These are phyloP conservation scores for Sciurus carolinensis DNA, from an alignment of 2,797 vertebrate genomes.

Conservation along the genomic window DNA sequence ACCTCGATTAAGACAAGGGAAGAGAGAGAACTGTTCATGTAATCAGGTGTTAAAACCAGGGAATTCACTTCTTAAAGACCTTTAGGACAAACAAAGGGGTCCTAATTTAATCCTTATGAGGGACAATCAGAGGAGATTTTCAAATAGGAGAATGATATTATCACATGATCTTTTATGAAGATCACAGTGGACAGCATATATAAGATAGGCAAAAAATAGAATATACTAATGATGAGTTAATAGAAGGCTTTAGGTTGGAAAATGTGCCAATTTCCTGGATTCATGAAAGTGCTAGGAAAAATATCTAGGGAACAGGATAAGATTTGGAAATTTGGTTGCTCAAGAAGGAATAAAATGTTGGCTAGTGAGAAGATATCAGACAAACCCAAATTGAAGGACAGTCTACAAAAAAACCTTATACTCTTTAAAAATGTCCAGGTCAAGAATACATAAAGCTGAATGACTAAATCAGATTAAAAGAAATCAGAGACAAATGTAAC, in stretches of 20 bases:
- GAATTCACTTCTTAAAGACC: neutral
- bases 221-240: too few relatives aligned
- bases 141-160: too few relatives aligned
- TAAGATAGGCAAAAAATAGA: too few relatives aligned
- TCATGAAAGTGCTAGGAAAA: too few relatives aligned
- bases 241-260: too few relatives aligned
- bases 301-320: neutral
- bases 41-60: neutral
- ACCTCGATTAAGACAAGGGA: conserved; percentile 40
- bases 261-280: too few relatives aligned
- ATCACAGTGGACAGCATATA: too few relatives aligned
- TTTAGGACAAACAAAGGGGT: too few relatives aligned
- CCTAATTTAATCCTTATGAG: too few relatives aligned
- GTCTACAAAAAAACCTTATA: neutral
- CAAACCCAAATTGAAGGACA: neutral
- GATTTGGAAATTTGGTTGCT: neutral
- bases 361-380: neutral
- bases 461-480: conserved; percentile 12
- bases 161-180: too few relatives aligned
- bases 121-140: too few relatives aligned
- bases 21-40: neutral
- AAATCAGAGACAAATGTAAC: conserved; percentile 13
- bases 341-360: conserved; percentile 24
- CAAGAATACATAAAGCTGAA: conserved; percentile 44
- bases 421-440: conserved; percentile 10